These are phyloP conservation scores for Pelusios castaneus DNA, from an alignment of 2,113 vertebrate species.

Conservation along the genomic window DNA sequence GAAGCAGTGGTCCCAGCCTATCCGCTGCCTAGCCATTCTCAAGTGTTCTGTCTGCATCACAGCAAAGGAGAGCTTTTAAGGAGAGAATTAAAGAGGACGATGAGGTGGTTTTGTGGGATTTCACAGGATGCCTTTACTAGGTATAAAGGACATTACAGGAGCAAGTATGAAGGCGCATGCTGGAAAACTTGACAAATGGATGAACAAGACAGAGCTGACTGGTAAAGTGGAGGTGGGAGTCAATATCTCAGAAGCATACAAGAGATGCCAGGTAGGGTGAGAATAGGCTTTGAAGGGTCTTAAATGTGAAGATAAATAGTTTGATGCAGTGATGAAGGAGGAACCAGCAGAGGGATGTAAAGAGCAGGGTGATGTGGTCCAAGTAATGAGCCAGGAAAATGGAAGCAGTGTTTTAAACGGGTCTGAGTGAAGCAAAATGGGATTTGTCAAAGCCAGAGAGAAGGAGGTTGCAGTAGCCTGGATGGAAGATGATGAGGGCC, in stretches of 20 bases:
- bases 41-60: background rate
- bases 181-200: background rate
- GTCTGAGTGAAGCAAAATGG: background rate
- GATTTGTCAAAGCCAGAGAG: background rate
- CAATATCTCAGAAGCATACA: background rate
- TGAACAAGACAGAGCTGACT: background rate
- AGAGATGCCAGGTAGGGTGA: background rate
- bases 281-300: background rate
- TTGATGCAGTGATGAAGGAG: background rate
- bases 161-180: background rate
- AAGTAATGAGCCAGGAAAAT: slow-evolving; percentile 4
- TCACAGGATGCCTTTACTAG: background rate
- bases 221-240: background rate
- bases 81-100: background rate
- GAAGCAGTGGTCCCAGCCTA: background rate
- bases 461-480: background rate
- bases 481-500: background rate
- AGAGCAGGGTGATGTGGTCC: background rate
- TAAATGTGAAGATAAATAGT: background rate
- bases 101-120: background rate
- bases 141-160: background rate
- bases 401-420: background rate
- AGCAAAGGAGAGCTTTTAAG: background rate
- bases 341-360: background rate
- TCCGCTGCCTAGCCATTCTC: background rate